These are phyloP conservation scores for Hyles vespertilio DNA, from an alignment of 1,140 invertebrate species.

Conservation along the genomic window DNA sequence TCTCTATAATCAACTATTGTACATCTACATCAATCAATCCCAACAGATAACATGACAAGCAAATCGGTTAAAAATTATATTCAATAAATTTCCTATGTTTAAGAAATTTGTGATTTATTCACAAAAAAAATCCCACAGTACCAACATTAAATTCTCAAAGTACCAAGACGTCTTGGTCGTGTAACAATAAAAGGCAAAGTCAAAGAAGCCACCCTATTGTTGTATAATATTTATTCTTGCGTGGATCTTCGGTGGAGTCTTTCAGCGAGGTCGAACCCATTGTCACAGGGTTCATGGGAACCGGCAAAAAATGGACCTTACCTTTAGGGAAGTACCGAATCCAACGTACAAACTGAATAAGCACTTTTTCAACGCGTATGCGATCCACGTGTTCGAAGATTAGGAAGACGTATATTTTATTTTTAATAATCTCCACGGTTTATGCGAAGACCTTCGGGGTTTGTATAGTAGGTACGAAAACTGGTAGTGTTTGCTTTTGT, in stretches of 20 bases:
- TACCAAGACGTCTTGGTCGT: slow-evolving; percentile 36
- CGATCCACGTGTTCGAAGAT: slow-evolving; percentile 67
- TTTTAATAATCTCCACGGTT: slow-evolving; percentile 42
- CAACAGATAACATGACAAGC: too few species aligned
- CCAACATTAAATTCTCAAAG: slow-evolving; percentile 8
- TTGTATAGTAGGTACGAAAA: slow-evolving; percentile 6
- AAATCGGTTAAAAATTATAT: too few species aligned
- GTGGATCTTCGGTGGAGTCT: slow-evolving; percentile 59
- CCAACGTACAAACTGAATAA: slow-evolving; percentile 61
- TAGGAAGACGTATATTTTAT: slow-evolving; percentile 43
- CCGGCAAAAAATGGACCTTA: slow-evolving; percentile 65
- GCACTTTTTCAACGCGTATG: slow-evolving; percentile 58
- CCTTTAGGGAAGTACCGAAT: slow-evolving; percentile 48
- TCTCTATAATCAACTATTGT: too few species aligned
- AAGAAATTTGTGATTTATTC: too few species aligned
- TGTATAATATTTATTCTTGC: slow-evolving; percentile 72
- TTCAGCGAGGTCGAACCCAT: slow-evolving; percentile 67
- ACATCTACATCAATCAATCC: too few species aligned
- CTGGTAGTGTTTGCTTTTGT: slow-evolving; percentile 21
- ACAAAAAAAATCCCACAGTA: too few species aligned
- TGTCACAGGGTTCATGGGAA: slow-evolving; percentile 73
- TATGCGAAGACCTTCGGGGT: slow-evolving; percentile 35
- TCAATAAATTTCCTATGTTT: too few species aligned
- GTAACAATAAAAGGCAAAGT: slow-evolving; percentile 48
- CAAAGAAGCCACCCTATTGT: slow-evolving; percentile 73